Base-by-base conservation (phyloP, 1,140 invertebrate species). In the Octopus bimaculoides region DNA sequence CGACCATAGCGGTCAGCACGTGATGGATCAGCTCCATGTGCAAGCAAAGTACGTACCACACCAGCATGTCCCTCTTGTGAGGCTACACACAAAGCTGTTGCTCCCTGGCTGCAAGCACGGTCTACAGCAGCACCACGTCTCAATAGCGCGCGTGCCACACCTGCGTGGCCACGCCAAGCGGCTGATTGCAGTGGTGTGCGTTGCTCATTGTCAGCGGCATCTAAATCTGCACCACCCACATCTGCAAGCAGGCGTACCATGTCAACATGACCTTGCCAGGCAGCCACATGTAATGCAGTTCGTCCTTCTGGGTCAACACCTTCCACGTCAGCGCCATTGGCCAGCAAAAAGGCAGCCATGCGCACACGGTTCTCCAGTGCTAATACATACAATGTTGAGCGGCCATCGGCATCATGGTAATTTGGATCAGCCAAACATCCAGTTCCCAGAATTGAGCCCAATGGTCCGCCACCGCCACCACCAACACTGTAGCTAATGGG, bases 41-140 rank as follows among this genome's bases (percentile, higher is more conserved):
- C 94, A 5, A 98, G 89, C 55, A 98, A 90, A 78, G 95, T 94
- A 78, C 94, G 90, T 0, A 98, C 96, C 84, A 96, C 97, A 78
- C 95, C 94, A 84, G 96, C 95, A 87, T 98, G 96, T 0, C 97
- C 97, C 90, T 98, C 96, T 86, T 98, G 98, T 0, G 96, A 95
- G 9, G 97, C 97, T 2, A 98, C 96, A 73, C 98, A 91, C 79
- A 98, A 90, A 61, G 96, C 96, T 75, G 97, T 98, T 56, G 97
- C 97, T 55, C 97, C 97, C 86, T 98, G 96, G 88, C 96, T 97
- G 88, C 97, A 98, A 9, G 95, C 95, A 86, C 97, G 96, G 91
- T 97, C 94, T 17, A 96, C 95, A 80, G 92, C 91, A 0, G 96
- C 96, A 9, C 87, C 87, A 41, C 83, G 83, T 54, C 88, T 85